A percentile compares a stretch with the other conserved stretches of the same genome.
Conservation (phyloP, 1,140 invertebrate genomes). For the Telenomus remus region DNA sequence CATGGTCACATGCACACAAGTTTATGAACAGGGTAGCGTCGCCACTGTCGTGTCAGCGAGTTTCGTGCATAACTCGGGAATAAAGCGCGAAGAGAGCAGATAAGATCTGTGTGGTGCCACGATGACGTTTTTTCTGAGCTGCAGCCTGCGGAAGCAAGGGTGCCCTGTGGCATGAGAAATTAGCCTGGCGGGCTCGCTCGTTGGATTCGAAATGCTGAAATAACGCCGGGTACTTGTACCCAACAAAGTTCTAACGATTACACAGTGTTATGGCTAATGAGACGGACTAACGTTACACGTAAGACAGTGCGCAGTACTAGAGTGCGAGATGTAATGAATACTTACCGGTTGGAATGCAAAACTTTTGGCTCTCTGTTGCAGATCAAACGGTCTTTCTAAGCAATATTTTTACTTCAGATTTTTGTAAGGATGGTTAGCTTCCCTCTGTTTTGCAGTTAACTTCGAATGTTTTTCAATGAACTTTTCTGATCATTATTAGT, state of each 20-base stretch:
- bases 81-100: conserved; percentile 28
- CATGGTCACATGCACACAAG: conserved; percentile 1
- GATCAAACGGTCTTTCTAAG: not conserved
- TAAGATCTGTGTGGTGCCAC: conserved; percentile 33
- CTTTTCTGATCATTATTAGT: too few relatives aligned
- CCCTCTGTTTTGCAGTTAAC: too few relatives aligned
- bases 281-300: conserved; percentile 32
- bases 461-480: too few relatives aligned
- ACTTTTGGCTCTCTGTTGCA: not conserved
- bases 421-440: too few relatives aligned
- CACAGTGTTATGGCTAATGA: conserved; percentile 48
- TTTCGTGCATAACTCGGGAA: conserved; percentile 44
- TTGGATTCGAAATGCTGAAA: conserved; percentile 47
- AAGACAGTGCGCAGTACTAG: conserved; percentile 17
- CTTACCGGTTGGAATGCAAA: conserved; percentile 1
- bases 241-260: conserved; percentile 39
- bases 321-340: conserved; percentile 32
- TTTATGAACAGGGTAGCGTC: conserved; percentile 6
- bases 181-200: conserved; percentile 43
- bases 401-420: too few relatives aligned
- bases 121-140: conserved; percentile 19
- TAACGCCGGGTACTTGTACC: conserved; percentile 32
- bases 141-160: not conserved
- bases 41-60: conserved; percentile 38
- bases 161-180: conserved; percentile 48